phyloP scores from a whole-genome alignment of 2,113 vertebrate genomes.

The Salvelinus namaycush region DNA sequence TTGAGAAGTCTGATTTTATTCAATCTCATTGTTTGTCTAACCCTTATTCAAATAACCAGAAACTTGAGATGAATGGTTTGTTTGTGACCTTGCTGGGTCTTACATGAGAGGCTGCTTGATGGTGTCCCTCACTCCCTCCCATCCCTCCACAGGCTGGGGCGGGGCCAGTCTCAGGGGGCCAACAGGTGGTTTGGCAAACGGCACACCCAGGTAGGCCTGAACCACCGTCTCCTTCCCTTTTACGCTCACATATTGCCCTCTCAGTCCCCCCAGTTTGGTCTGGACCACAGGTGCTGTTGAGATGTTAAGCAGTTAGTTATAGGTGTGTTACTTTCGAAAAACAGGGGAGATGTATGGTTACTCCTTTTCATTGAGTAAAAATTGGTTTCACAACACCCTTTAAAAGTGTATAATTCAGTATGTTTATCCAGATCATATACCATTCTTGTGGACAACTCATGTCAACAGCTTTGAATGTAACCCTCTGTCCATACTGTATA shows the following conservation, averaged over 20 bases:
- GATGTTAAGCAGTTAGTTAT: neutral
- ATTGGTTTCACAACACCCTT: too few species aligned
- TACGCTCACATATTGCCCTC: constrained; percentile 64
- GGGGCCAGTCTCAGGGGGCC: constrained; percentile 79
- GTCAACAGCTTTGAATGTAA: neutral
- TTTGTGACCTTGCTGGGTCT: constrained; percentile 35
- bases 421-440: neutral
- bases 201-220: constrained; percentile 80
- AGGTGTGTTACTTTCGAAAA: too few species aligned
- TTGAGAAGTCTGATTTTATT: neutral
- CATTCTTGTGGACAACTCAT: neutral
- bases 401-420: too few species aligned
- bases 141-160: constrained; percentile 75
- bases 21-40: neutral
- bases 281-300: constrained; percentile 68
- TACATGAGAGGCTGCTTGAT: constrained; percentile 77
- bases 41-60: neutral
- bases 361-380: too few species aligned
- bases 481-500: neutral
- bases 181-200: constrained; percentile 85
- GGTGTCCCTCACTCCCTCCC: constrained; percentile 78
- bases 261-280: constrained; percentile 64
- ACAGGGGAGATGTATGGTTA: too few species aligned
- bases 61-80: neutral
- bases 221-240: constrained; percentile 69